These are phyloP conservation scores for Rhinolophus sinicus DNA, from an alignment of 2,113 vertebrate species.

Conservation along the genomic window DNA sequence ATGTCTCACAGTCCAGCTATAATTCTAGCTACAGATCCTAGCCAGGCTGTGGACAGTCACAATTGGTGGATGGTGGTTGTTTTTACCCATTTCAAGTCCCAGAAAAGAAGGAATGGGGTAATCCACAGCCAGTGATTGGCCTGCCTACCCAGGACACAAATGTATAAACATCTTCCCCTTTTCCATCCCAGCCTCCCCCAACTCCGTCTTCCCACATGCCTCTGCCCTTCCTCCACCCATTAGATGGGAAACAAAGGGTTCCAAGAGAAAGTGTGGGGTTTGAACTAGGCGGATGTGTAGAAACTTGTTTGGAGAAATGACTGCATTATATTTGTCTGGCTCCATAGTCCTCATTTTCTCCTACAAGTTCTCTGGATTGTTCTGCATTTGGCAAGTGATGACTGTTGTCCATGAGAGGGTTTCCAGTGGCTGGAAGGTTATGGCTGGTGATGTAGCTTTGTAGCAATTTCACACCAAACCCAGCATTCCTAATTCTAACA, in stretches of 20 bases:
- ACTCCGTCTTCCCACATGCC: background rate
- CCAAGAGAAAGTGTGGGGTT: background rate
- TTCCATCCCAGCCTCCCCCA: background rate
- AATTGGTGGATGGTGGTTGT: background rate
- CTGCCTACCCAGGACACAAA: background rate
- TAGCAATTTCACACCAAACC: background rate
- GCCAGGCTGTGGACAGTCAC: background rate
- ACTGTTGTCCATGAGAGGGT: background rate
- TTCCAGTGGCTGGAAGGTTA: background rate
- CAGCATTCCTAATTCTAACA: background rate
- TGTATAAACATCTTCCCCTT: background rate
- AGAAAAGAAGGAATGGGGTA: background rate
- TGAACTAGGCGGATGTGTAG: background rate
- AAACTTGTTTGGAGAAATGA: background rate
- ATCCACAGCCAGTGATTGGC: background rate
- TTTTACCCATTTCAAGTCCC: background rate
- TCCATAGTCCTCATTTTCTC: background rate
- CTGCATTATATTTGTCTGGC: slow-evolving; percentile 2
- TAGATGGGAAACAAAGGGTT: background rate
- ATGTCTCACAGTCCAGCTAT: background rate
- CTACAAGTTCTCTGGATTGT: background rate
- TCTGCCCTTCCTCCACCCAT: background rate
- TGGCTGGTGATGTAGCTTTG: too few relatives aligned
- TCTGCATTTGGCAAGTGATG: background rate
- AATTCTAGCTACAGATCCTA: background rate